phyloP scores from a whole-genome alignment of 2,113 vertebrate species.

The Sinocyclocheilus maitianheensis region DNA sequence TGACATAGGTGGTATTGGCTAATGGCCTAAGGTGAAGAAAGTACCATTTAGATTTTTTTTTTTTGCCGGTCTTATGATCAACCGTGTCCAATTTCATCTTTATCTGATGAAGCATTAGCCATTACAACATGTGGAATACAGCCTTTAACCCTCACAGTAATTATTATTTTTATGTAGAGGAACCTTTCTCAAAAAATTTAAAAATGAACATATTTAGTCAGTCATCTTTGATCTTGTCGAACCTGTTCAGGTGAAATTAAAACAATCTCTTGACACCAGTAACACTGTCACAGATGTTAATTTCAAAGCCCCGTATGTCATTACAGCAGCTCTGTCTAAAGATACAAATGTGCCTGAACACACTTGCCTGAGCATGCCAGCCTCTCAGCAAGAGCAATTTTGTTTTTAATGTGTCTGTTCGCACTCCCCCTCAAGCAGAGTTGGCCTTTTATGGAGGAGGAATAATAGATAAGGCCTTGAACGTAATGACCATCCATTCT shows the following conservation, averaged over 20 bases:
- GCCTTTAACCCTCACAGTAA: constrained; percentile 17
- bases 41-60: constrained; percentile 47
- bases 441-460: neutral
- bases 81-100: constrained; percentile 63
- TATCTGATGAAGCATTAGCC: constrained; percentile 60
- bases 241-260: constrained; percentile 44
- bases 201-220: neutral
- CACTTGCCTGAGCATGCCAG: constrained; percentile 38
- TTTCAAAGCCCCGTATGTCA: constrained; percentile 28
- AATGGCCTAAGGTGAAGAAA: constrained; percentile 59
- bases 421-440: neutral
- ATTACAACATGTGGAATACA: constrained; percentile 48
- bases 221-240: constrained; percentile 22
- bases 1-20: constrained; percentile 36
- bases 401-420: neutral
- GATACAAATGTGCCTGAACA: constrained; percentile 20
- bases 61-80: constrained; percentile 63
- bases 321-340: constrained; percentile 36
- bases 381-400: constrained; percentile 12
- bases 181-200: constrained; percentile 16
- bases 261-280: constrained; percentile 42
- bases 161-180: constrained; percentile 30
- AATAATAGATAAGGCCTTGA: neutral
- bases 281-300: constrained; percentile 29
- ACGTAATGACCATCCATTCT: neutral